Evolutionary conservation across 2,888 invertebrate species (phyloP), one percentile per base, ranked within the genome.

Genomic region (Amphipyra tragopoginis): DNA sequence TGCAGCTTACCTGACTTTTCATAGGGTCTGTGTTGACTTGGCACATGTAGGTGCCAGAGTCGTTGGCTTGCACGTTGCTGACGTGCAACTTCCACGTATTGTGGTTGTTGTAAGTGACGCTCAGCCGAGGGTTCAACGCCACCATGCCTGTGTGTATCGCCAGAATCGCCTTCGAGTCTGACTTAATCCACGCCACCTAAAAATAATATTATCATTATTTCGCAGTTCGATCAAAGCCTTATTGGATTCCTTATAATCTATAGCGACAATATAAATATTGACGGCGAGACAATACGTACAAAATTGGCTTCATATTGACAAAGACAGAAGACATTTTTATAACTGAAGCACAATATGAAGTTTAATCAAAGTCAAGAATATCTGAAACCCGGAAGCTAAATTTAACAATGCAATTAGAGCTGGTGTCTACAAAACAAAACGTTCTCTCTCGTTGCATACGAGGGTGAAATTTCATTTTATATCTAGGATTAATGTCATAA

Each of bases 11-110:
- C 96, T 97, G 97, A 90, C 97, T 97, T 82, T 97, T 96, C 98
- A 98, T 98, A 61, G 98, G 98, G 88, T 98, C 97, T 62, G 98
- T 98, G 93, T 98, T 98, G 84, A 98, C 97, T 93, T 98, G 98
- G 92, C 98, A 98, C 98, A 98, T 98, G 94, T 98, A 98, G 53
- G 97, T 97, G 82, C 98, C 98, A 34, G 97, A 97, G 93, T 98
- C 98, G 89, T 97, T 97, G 85, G 97, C 97, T 91, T 98, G 98
- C 70, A 98, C 98, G 89, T 98, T 98, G 85, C 97, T 96, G 89
- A 98, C 97, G 94, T 97, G 97, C 84, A 98, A 96, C 91, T 98
- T 98, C 98, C 98, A 98, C 81, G 98, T 98, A 92, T 98, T 97
- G 95, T 98, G 98, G 80, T 98, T 98, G 91, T 98, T 98, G 95